phyloP scores from a whole-genome alignment of 2,113 vertebrate genomes.

The Micromys minutus region DNA sequence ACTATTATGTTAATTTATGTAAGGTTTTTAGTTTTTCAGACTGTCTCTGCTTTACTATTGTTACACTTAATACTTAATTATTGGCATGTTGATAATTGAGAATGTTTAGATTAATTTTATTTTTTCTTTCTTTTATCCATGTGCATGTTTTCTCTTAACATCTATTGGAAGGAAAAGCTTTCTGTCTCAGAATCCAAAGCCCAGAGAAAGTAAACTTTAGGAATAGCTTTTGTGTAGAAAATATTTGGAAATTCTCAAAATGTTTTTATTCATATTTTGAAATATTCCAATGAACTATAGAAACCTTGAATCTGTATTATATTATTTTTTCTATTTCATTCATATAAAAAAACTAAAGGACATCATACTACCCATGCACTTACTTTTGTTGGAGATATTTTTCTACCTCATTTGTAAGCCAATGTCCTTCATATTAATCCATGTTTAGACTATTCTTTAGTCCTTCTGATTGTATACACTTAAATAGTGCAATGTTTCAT shows the following conservation, averaged over 20 bases:
- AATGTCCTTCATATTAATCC: background rate
- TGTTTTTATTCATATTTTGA: too few species aligned
- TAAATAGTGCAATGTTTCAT: background rate
- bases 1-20: background rate
- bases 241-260: too few species aligned
- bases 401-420: background rate
- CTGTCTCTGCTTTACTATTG: background rate
- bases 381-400: background rate
- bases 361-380: background rate
- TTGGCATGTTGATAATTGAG: background rate
- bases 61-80: background rate
- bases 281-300: background rate
- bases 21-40: background rate
- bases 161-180: too few species aligned
- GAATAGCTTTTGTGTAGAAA: too few species aligned
- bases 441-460: background rate
- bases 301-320: background rate
- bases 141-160: background rate
- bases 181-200: too few species aligned
- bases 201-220: too few species aligned
- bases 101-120: background rate
- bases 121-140: background rate
- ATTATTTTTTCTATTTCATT: background rate
- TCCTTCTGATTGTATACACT: background rate
- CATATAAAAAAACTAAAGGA: background rate